Evolutionary conservation across 2,113 vertebrate species (phyloP), one percentile per base, ranked within the genome.

Genomic region (Solea senegalensis): DNA sequence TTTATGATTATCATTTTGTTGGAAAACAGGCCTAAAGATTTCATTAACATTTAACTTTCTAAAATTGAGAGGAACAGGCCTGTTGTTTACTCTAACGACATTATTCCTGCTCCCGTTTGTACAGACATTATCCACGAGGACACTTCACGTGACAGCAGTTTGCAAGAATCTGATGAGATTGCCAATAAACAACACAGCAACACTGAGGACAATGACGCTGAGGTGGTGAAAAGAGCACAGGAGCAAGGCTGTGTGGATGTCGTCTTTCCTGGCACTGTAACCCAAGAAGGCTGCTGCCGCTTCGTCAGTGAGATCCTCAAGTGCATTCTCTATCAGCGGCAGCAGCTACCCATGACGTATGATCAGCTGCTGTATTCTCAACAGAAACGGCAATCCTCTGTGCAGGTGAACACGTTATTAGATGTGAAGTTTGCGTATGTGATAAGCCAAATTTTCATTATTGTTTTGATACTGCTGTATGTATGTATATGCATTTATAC

Each of bases 291-390:
- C 81, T 97, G 96, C 86, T 97, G 94, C 82, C 92, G 91, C 15
- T 96, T 99, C 13, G 94, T 96, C 45, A 96, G 95, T 13, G 97
- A 98, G 85, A 93, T 99, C 27, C 91, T 99, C 15, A 98, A 98
- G 81, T 97, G 96, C 67, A 84, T 98, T 69, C 93, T 98, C 70
- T 95, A 97, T 87, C 97, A 98, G 86, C 93, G 97, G 49, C 96
- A 97, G 74, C 98, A 99, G 72, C 93, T 99, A 2, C 98, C 97
- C 44, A 94, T 98, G 92, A 97, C 96, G 0, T 99, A 97, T 13
- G 95, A 97, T 65, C 96, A 99, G 81, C 94, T 99, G 14, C 88
- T 93, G 6, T 93, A 88, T 79, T 96, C 96, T 67, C 95, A 92
- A 81, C 93, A 90, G 57, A 94, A 88, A 74, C 84, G 86, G 27